phyloP scores from a whole-genome alignment of 2,797 vertebrate genomes.

The Phaenicophaeus curvirostris region DNA sequence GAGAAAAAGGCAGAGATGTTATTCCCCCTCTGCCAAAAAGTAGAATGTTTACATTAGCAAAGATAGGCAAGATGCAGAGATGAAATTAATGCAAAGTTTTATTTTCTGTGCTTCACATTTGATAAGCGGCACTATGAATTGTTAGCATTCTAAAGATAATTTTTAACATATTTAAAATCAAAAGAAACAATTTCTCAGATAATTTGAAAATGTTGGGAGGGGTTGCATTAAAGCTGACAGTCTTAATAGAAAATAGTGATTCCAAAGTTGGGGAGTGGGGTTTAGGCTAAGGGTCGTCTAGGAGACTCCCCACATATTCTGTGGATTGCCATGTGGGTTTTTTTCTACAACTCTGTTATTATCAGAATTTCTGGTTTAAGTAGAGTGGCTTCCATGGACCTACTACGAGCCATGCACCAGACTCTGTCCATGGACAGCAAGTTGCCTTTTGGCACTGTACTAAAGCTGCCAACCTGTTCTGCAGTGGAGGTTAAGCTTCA shows the following conservation, averaged over 20 bases:
- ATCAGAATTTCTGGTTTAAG: not conserved
- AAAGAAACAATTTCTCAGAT: not conserved
- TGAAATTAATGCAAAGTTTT: not conserved
- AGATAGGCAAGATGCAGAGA: not conserved
- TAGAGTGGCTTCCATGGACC: not conserved
- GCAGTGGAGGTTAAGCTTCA: not conserved
- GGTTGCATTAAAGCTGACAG: not conserved
- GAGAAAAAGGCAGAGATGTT: not conserved
- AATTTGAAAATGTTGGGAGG: not conserved
- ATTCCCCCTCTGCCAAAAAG: not conserved
- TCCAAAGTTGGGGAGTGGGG: not conserved
- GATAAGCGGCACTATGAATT: not conserved
- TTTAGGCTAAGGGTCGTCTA: not conserved
- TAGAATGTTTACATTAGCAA: not conserved
- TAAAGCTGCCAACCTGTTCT: not conserved
- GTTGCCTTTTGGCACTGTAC: not conserved
- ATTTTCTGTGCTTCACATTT: not conserved
- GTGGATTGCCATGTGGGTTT: not conserved
- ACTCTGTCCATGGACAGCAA: not conserved
- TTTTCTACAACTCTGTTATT: not conserved
- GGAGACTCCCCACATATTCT: not conserved
- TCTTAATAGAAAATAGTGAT: not conserved
- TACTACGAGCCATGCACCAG: not conserved
- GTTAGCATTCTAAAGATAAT: not conserved
- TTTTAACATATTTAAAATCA: not conserved